Evolutionary conservation across 2,113 vertebrate species (phyloP), one percentile per base, ranked within the genome.

Genomic region (Mirounga angustirostris): DNA sequence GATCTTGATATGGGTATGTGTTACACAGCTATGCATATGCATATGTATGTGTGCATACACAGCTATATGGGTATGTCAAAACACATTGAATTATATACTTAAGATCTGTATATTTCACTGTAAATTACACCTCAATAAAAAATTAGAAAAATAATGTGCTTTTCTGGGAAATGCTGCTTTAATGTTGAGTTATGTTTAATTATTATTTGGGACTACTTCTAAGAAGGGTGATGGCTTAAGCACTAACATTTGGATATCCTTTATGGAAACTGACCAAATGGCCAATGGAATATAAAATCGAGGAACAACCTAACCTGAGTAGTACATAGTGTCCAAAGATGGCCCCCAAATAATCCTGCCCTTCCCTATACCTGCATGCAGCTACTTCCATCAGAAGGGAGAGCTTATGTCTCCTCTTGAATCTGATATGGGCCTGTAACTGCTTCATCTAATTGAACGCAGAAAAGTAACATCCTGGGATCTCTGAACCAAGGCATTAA

Each of bases 261-360:
- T 91, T 79, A 79, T 69, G 81, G 16, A 91, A 85, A 79, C 71
- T 67, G 40, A 91, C 36, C 65, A 91, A 85, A 91, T 67, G 24
- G 33, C 19, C 78, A 78, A 40, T 78, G 59, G 24, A 89, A 78
- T 93, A 28, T 33, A 89, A 76, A 65, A 83, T 67, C 2, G 4
- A 89, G 40, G 19, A 69, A 58, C 46, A 93, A 24, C n/a, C 11
- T 54, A 96, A 24, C n/a, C 11, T 54, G 18, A 74, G 16, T 36
- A 88, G 30, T 89, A 88, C 52, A 30, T 46, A 63, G 36, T 82
- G 84, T 83, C 58, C 69, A 56, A 76, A 93, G 58, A 65, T 67
- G 50, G 13, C 33, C 24, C 9, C 30, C 30, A 67, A 21, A 65
- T 54, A 63, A 56, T 82, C 50, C 78, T 50, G 24, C 78, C 58